A percentile compares a stretch with the other conserved stretches of the same genome.
Evolutionary conservation across 64 coral and sea anemone genomes (phyloP).

Genomic region (Catalaphyllia jardinei): DNA sequence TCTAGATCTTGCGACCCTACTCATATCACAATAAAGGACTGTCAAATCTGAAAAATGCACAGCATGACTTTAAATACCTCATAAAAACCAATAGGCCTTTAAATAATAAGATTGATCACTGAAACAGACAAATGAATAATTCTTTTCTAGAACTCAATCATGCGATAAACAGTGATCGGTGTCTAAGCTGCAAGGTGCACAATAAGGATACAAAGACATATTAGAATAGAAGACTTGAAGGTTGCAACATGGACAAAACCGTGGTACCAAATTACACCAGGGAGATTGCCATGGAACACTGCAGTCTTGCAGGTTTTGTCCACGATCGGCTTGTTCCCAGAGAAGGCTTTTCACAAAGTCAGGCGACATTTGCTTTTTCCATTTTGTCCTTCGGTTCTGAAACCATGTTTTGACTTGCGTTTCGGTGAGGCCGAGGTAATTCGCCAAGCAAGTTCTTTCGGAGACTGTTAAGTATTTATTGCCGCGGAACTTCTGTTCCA

Average conservation of each 20-base stretch:
- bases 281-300: neutral
- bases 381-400: constrained; percentile 94
- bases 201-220: too few relatives aligned
- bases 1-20: too few relatives aligned
- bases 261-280: neutral
- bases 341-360: constrained; percentile 45
- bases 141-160: too few relatives aligned
- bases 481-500: constrained; percentile 90
- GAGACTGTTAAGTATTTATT: constrained; percentile 92
- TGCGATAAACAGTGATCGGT: too few relatives aligned
- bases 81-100: too few relatives aligned
- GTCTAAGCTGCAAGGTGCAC: too few relatives aligned
- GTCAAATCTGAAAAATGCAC: too few relatives aligned
- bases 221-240: too few relatives aligned
- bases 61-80: too few relatives aligned
- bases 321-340: neutral
- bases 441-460: constrained; percentile 80
- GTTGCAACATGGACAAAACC: neutral
- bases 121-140: too few relatives aligned
- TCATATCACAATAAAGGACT: too few relatives aligned
- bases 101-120: too few relatives aligned
- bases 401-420: constrained; percentile 99
- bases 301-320: neutral
- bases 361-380: constrained; percentile 73
- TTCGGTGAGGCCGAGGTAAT: constrained; percentile 80